Evolutionary conservation across 1,140 invertebrate genomes (phyloP).

Genomic region (Trichonephila inaurata): DNA sequence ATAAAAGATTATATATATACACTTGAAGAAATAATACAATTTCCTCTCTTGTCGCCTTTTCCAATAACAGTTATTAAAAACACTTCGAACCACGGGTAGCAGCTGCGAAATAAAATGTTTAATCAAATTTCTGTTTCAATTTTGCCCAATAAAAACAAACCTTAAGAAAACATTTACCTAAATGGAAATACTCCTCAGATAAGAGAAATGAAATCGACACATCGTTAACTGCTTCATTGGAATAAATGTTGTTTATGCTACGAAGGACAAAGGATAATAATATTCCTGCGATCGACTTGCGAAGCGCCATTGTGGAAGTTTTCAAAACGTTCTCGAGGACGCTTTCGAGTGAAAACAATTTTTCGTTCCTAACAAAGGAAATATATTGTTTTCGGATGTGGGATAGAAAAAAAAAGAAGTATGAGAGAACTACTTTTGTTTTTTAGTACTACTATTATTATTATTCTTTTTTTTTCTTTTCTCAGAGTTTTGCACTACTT

Average conservation of each 20-base stretch:
- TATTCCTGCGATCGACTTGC: constrained; percentile 9
- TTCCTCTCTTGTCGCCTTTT: neutral
- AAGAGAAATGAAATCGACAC: constrained; percentile 38
- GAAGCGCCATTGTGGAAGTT: neutral
- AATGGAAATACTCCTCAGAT: neutral
- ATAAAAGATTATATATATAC: too few species aligned
- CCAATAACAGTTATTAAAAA: constrained; percentile 26
- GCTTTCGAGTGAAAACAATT: constrained; percentile 5
- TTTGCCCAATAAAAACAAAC: neutral
- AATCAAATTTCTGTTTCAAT: constrained; percentile 24
- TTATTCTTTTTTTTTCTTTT: neutral
- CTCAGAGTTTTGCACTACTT: neutral
- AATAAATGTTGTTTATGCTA: neutral
- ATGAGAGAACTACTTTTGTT: neutral
- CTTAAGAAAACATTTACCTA: constrained; percentile 47
- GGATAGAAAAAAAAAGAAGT: neutral
- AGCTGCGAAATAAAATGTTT: constrained; percentile 26
- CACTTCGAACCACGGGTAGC: neutral
- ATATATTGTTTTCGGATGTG: neutral
- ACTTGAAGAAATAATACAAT: too few species aligned
- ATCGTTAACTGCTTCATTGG: constrained; percentile 24
- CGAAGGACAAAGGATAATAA: constrained; percentile 55
- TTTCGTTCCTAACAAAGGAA: neutral
- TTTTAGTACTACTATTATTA: neutral
- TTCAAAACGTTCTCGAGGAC: neutral